These are phyloP conservation scores for Trogon surrucura DNA, from an alignment of 2,113 vertebrate species.

Conservation along the genomic window DNA sequence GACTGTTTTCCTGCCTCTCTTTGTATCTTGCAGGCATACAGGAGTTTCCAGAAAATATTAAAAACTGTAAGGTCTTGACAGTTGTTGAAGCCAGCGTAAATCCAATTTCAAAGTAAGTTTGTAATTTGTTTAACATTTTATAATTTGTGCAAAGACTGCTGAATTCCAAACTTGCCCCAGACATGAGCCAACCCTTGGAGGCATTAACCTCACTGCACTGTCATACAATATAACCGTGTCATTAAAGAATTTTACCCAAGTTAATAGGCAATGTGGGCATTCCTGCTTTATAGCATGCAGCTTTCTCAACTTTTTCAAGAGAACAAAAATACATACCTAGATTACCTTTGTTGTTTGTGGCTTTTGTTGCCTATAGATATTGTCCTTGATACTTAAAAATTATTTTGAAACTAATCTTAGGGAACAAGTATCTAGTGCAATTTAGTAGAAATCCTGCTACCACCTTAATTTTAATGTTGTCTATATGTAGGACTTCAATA, in stretches of 20 bases:
- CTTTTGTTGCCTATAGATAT: neutral
- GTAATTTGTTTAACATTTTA: neutral
- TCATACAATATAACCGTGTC: neutral
- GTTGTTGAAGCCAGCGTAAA: constrained; percentile 97
- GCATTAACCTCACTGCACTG: neutral
- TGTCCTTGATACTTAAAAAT: neutral
- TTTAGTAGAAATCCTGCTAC: neutral
- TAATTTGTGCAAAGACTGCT: neutral
- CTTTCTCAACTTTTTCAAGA: neutral
- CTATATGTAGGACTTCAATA: neutral
- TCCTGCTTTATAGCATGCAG: neutral
- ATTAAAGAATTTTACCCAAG: neutral
- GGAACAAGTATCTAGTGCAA: neutral
- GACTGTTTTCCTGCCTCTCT: neutral
- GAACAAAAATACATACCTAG: neutral
- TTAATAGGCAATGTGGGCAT: neutral
- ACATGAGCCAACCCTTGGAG: neutral
- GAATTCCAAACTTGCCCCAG: neutral
- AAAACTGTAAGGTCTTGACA: constrained; percentile 96
- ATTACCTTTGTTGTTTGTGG: neutral
- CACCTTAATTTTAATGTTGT: neutral
- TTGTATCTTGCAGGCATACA: constrained; percentile 89
- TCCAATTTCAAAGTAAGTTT: constrained; percentile 97
- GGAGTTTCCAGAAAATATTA: constrained; percentile 99
- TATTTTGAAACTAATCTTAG: neutral